Evolutionary conservation across 2,888 invertebrate genomes (phyloP).

Genomic region (Hoplodrina blanda): DNA sequence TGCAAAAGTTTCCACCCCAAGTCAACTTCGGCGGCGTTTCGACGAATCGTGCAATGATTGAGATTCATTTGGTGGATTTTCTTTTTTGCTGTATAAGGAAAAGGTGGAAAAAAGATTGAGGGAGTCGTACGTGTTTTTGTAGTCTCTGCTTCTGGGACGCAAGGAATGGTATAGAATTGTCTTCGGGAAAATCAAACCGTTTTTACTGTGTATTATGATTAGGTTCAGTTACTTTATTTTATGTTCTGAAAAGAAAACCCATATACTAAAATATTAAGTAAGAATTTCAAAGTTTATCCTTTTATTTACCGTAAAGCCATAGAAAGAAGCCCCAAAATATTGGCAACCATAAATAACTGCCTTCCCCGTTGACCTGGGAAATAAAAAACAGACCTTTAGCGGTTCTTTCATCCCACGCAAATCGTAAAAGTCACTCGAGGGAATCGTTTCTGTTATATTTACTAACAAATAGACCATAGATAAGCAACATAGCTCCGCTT

Average conservation of each 20-base stretch:
- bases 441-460: constrained; percentile 31
- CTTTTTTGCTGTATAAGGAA: constrained; percentile 50
- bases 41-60: constrained; percentile 52
- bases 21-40: constrained; percentile 23
- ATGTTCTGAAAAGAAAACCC: background rate
- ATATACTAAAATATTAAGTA: background rate
- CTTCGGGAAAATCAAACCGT: background rate
- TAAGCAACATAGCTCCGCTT: background rate
- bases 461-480: constrained; percentile 40
- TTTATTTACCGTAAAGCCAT: constrained; percentile 1
- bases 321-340: constrained; percentile 26
- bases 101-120: constrained; percentile 35
- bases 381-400: constrained; percentile 37
- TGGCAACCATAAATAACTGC: constrained; percentile 39
- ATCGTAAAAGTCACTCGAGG: constrained; percentile 50
- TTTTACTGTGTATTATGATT: background rate
- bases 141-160: background rate
- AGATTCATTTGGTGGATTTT: constrained; percentile 55
- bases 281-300: constrained; percentile 1
- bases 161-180: background rate
- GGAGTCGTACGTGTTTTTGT: constrained; percentile 29
- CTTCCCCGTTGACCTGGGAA: constrained; percentile 38
- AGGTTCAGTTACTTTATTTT: background rate
- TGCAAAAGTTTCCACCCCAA: constrained; percentile 38
- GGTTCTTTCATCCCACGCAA: constrained; percentile 32